These are phyloP conservation scores for Cercocebus atys DNA, from an alignment of 2,113 vertebrate species.

Conservation along the genomic window DNA sequence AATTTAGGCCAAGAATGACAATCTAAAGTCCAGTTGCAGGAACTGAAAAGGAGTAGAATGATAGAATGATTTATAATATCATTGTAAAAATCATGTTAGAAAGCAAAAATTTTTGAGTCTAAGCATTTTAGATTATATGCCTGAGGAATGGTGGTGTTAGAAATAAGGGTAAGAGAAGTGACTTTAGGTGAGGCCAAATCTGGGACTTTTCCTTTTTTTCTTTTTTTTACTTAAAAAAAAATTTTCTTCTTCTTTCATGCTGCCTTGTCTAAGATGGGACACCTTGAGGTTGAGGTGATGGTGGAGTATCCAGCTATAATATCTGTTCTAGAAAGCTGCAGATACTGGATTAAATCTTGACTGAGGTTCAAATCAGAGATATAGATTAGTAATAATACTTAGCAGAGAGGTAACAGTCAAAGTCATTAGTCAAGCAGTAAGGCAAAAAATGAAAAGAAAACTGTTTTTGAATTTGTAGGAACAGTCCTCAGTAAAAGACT, in stretches of 20 bases:
- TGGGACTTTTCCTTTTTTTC: neutral
- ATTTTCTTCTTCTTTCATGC: too few species aligned
- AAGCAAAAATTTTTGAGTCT: neutral
- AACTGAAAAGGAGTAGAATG: neutral
- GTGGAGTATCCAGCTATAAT: neutral
- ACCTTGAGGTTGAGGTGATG: neutral
- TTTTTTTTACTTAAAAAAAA: too few species aligned
- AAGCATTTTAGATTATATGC: neutral
- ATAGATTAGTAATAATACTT: neutral
- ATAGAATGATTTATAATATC: neutral
- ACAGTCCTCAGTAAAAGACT: neutral
- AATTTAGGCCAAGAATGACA: neutral
- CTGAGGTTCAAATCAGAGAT: neutral
- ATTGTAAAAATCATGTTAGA: neutral
- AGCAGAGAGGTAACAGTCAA: neutral
- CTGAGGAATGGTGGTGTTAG: neutral
- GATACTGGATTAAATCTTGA: neutral
- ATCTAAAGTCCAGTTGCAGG: neutral
- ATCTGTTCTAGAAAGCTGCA: neutral
- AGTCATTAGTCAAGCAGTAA: neutral
- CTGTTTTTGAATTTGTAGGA: neutral
- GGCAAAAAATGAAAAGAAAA: slow-evolving; percentile 8
- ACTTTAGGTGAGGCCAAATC: neutral
- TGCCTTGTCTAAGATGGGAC: too few species aligned
- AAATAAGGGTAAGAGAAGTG: neutral